Evolutionary conservation across 2,888 invertebrate genomes (phyloP), one percentile per base, ranked within the genome.

Genomic region (Dynastes tityus): DNA sequence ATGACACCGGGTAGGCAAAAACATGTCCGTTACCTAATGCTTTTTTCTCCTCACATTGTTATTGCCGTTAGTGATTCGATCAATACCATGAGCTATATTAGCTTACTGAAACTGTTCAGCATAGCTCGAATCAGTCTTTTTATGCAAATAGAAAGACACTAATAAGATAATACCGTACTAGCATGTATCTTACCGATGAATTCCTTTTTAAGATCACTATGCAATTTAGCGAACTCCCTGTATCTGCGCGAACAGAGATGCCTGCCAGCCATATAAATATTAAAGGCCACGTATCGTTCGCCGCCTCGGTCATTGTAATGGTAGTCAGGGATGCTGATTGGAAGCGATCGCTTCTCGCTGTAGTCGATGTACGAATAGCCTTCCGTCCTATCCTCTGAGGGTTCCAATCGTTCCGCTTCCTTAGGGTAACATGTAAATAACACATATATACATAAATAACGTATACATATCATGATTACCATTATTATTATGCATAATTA

Each of bases 251-350:
- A 98, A 89, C 99, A 99, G 76, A 99, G 91, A 88, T 99, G 99
- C 51, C 99, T 91, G 0, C 99, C 99, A 5, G 99, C 99, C 98
- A 99, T 99, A 89, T 99, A 98, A 81, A 99, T 98, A 88, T 99
- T 99, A 90, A 97, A 99, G 9, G 94, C 97, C 83, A 98, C 97
- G 90, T 94, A 98, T 83, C 96, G 94, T 85, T 98, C 96, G 74
- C 96, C 96, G 83, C 94, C 94, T 83, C 95, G 91, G 87, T 97
- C 96, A 81, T 97, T 92, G 81, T 95, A 94, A 85, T 97, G 95
- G 89, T 98, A 99, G 90, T 98, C 98, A 53, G 99, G 99, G 85
- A 99, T 95, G 87, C 95, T 95, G 80, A 95, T 95, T 37, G 95
- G 95, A 84, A 95, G 89, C 71, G 95, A 95, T 75, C 99, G 92